Evolutionary conservation across 2,888 invertebrate genomes (phyloP).

Genomic region (Dicranocentrus wangi): DNA sequence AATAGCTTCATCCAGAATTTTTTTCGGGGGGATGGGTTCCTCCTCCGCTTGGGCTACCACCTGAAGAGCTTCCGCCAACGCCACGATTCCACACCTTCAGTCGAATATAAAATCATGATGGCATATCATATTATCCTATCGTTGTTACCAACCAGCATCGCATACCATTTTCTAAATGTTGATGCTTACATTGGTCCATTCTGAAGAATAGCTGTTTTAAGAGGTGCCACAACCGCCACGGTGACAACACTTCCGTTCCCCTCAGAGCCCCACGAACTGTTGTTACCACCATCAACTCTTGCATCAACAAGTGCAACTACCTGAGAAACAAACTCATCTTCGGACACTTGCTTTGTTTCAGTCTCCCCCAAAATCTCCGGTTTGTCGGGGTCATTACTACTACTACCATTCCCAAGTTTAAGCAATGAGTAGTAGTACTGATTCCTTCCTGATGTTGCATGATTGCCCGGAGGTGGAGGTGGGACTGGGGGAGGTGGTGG

Average conservation of each 20-base stretch:
- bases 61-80: constrained; percentile 84
- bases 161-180: too few relatives aligned
- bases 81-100: constrained; percentile 94
- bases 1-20: constrained; percentile 79
- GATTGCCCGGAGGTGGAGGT: constrained; percentile 2
- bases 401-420: too few relatives aligned
- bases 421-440: too few relatives aligned
- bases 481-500: constrained; percentile 33
- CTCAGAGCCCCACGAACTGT: background rate
- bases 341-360: constrained; percentile 9
- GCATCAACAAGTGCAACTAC: background rate
- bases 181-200: constrained; percentile 71
- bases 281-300: background rate
- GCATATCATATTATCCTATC: too few relatives aligned
- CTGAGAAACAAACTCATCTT: constrained; percentile 11
- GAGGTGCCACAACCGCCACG: constrained; percentile 26
- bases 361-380: constrained; percentile 11
- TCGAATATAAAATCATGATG: too few relatives aligned
- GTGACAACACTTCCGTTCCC: background rate
- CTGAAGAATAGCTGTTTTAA: constrained; percentile 67
- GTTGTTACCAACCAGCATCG: too few relatives aligned
- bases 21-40: constrained; percentile 77
- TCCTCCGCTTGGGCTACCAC: constrained; percentile 73
- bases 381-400: too few relatives aligned
- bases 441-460: too few relatives aligned